A percentile compares a stretch with the other conserved stretches of the same genome.
phyloP scores from a whole-genome alignment of 2,797 vertebrate species.

The Cynodonichthys magdalenae region DNA sequence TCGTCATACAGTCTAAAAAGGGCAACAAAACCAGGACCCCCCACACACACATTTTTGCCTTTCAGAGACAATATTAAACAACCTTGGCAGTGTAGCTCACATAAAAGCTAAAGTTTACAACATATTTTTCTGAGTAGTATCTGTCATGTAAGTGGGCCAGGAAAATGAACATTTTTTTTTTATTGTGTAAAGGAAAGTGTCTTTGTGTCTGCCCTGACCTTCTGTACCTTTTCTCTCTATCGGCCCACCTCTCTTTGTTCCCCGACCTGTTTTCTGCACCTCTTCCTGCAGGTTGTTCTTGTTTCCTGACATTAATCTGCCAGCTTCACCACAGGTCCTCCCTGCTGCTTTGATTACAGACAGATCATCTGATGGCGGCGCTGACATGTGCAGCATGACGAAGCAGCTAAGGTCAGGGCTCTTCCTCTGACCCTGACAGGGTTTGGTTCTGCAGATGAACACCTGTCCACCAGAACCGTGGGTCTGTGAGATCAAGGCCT shows the following conservation, averaged over 20 bases:
- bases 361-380: slow-evolving; percentile 20
- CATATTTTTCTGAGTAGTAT: too few relatives aligned
- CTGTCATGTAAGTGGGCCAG: slow-evolving; percentile 2
- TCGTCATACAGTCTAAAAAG: too few relatives aligned
- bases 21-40: too few relatives aligned
- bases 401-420: slow-evolving; percentile 42
- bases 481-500: slow-evolving; percentile 7
- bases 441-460: slow-evolving; percentile 43
- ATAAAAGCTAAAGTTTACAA: too few relatives aligned
- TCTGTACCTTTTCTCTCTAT: not conserved
- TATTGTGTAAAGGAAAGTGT: slow-evolving; percentile 2
- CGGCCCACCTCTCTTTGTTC: not conserved
- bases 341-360: slow-evolving; percentile 37
- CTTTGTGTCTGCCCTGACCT: not conserved
- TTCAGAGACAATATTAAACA: too few relatives aligned
- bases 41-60: too few relatives aligned
- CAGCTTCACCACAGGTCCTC: slow-evolving; percentile 24
- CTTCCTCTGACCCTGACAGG: slow-evolving; percentile 54
- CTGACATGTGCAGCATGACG: slow-evolving; percentile 38
- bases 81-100: too few relatives aligned
- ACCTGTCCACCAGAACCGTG: slow-evolving; percentile 45
- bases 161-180: slow-evolving; percentile 10
- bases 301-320: slow-evolving; percentile 67
- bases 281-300: slow-evolving; percentile 44
- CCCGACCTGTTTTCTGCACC: not conserved